phyloP scores from a whole-genome alignment of 2,797 vertebrate species.

The Parambassis ranga region DNA sequence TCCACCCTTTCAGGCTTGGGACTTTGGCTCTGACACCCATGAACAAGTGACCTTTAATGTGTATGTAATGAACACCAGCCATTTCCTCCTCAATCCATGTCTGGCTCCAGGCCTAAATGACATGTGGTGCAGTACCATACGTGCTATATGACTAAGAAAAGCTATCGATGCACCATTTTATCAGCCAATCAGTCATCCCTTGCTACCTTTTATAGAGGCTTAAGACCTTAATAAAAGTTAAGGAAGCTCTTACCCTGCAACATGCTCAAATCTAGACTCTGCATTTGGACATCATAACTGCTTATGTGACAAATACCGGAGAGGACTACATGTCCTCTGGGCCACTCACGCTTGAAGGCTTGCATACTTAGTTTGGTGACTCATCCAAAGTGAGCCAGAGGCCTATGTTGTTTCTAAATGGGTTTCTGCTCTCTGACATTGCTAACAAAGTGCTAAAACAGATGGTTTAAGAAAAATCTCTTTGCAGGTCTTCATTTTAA shows the following conservation, averaged over 20 bases:
- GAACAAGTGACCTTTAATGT: conserved; percentile 61
- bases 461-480: conserved; percentile 34
- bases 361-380: conserved; percentile 38
- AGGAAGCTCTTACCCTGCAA: neutral
- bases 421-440: conserved; percentile 25
- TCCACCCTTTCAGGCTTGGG: conserved; percentile 29
- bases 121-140: conserved; percentile 30
- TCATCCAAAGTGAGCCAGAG: conserved; percentile 41
- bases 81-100: conserved; percentile 23
- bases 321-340: conserved; percentile 25
- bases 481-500: conserved; percentile 32
- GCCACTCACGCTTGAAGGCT: conserved; percentile 14
- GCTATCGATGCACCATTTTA: neutral
- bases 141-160: conserved; percentile 4
- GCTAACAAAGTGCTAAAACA: conserved; percentile 41
- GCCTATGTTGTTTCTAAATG: conserved; percentile 29
- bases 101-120: conserved; percentile 32
- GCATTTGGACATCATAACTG: neutral
- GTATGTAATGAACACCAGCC: conserved; percentile 48
- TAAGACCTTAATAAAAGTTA: neutral
- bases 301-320: conserved; percentile 10
- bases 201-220: neutral
- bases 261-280: neutral
- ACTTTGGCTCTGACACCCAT: conserved; percentile 37
- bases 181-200: neutral